Evolutionary conservation across 1,140 invertebrate species (phyloP).

Genomic region (Sesamia nonagrioides): DNA sequence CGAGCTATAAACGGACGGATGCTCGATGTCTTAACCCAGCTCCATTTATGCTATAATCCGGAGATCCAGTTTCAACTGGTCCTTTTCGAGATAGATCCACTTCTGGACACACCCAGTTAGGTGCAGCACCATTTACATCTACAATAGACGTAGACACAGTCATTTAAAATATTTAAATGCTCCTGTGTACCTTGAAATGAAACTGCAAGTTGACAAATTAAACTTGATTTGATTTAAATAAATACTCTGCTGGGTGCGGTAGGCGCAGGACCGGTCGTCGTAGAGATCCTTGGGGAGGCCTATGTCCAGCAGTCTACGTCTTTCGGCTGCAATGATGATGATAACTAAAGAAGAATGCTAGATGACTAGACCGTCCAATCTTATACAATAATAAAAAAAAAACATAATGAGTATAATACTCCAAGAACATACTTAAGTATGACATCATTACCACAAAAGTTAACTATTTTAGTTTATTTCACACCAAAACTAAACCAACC

Average conservation of each 20-base stretch:
- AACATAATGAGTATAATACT: background rate
- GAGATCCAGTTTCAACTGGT: slow-evolving; percentile 25
- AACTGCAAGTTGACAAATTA: too few species aligned
- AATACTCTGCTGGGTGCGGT: too few species aligned
- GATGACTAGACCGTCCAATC: background rate
- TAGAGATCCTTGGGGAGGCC: too few species aligned
- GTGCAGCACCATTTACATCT: slow-evolving; percentile 21
- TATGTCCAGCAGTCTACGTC: too few species aligned
- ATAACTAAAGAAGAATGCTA: background rate
- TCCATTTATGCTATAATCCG: slow-evolving; percentile 8
- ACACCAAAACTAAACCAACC: background rate
- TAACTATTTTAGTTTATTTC: slow-evolving; percentile 12
- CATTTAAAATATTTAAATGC: background rate
- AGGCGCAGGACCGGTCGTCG: too few species aligned
- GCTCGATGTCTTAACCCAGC: slow-evolving; percentile 7
- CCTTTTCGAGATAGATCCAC: slow-evolving; percentile 26
- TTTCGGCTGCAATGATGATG: too few species aligned
- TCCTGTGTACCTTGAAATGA: background rate
- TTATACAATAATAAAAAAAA: too few species aligned
- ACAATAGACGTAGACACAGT: background rate
- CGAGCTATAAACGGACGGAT: background rate
- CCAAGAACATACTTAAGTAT: background rate
- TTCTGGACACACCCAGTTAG: slow-evolving; percentile 28
- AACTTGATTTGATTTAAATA: too few species aligned
- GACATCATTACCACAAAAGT: slow-evolving; percentile 2